Base-by-base conservation (phyloP, 2,113 vertebrate species). In the Trematocara marginatum region DNA sequence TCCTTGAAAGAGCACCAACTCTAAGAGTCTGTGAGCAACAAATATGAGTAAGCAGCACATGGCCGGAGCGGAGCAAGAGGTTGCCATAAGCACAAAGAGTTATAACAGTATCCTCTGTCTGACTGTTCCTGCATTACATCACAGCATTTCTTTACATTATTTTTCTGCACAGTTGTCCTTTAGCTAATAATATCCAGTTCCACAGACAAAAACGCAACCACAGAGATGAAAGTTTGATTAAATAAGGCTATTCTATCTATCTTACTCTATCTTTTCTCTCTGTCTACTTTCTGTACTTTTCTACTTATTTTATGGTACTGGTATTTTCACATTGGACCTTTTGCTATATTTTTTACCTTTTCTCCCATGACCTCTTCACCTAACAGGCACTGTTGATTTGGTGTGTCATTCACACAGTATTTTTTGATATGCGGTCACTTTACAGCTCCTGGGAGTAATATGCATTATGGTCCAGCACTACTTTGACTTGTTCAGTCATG, bases 11-110 rank as follows among this genome's bases (percentile, higher is more conserved):
- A 76, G 56, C 1, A 6, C 13, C 9, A 78, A 54, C 80, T 80
- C 56, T 29, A 82, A 88, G 57, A 38, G 66, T 69, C 54, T 82
- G 71, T 74, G 86, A 78, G 64, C 80, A 59, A 83, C 89, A 83
- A 84, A 83, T 88, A 12, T 90, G 86, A 89, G 85, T 89, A 89
- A 90, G 87, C 71, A 88, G 82, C 78, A 82, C 88, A 78, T 80
- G 87, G 59, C 51, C 16, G n/a, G 34, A 90, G 83, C 15, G 10
- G 78, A 87, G 61, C 12, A 7, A 56, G 76, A 86, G 47, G 64
- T 82, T 45, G 79, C 80, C 64, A 81, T 76, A 66, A 88, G 59
- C 84, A 29, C 6, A 86, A 59, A 42, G 16, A 82, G 69, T 83
- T 84, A 86, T 38, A 15, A 47, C 31, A 18, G 61, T 13, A 87